These are phyloP conservation scores for Whitmania pigra DNA, from an alignment of 1,140 invertebrate genomes.

Conservation along the genomic window DNA sequence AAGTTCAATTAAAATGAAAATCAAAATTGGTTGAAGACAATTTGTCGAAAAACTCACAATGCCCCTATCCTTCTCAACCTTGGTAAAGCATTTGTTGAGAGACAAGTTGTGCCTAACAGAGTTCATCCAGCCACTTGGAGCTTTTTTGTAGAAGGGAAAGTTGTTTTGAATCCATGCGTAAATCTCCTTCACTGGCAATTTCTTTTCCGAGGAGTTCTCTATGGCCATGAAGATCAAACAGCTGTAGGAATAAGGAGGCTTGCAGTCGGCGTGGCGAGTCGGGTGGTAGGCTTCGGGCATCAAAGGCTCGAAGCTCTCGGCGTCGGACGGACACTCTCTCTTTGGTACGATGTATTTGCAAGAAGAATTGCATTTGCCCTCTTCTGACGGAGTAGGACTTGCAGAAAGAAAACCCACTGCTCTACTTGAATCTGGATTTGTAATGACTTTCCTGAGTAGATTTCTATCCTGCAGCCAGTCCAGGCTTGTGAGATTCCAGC, in stretches of 20 bases:
- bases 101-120: slow-evolving; percentile 49
- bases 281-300: slow-evolving; percentile 42
- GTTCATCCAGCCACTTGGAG: slow-evolving; percentile 48
- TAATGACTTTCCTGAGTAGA: slow-evolving; percentile 52
- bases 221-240: slow-evolving; percentile 96
- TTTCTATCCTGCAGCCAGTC: slow-evolving; percentile 77
- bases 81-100: slow-evolving; percentile 48
- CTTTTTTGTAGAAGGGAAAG: slow-evolving; percentile 43
- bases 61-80: slow-evolving; percentile 45
- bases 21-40: background rate
- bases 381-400: too few species aligned
- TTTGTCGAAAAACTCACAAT: slow-evolving; percentile 49
- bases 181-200: slow-evolving; percentile 66
- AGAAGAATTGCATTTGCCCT: background rate
- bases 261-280: slow-evolving; percentile 43
- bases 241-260: slow-evolving; percentile 86
- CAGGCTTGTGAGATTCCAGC: slow-evolving; percentile 73
- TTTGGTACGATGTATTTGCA: slow-evolving; percentile 15
- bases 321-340: slow-evolving; percentile 4
- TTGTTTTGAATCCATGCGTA: slow-evolving; percentile 42
- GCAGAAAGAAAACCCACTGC: too few species aligned
- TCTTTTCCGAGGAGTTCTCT: slow-evolving; percentile 73
- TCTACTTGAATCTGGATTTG: background rate
- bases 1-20: too few species aligned
- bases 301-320: slow-evolving; percentile 37